Conservation (phyloP, 64 coral and sea anemone genomes). For the Montipora efflorescens region DNA sequence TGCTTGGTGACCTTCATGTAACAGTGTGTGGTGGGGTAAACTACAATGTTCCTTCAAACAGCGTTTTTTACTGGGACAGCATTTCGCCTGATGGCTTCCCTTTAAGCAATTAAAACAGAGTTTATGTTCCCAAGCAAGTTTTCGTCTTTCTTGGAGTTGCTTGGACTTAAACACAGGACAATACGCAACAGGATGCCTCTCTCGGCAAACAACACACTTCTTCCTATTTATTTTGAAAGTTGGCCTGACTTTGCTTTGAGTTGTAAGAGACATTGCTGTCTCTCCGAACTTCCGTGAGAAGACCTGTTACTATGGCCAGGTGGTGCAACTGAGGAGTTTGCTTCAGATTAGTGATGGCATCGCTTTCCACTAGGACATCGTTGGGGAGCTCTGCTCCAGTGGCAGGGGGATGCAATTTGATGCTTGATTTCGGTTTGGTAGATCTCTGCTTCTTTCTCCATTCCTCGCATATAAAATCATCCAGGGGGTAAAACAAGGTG, state of each 20-base stretch:
- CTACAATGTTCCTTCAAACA: background rate
- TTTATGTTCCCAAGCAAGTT: too few species aligned
- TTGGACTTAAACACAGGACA: conserved; percentile 16
- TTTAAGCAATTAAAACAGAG: background rate
- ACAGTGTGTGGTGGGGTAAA: background rate
- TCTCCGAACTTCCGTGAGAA: too few species aligned
- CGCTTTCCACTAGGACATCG: too few species aligned
- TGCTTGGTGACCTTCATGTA: background rate
- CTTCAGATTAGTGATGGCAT: too few species aligned
- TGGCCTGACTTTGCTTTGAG: too few species aligned
- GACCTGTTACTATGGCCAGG: too few species aligned
- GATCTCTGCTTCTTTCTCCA: background rate
- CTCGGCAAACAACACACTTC: background rate
- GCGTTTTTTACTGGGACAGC: background rate
- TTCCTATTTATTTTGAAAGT: background rate
- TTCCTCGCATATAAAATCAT: conserved; percentile 13
- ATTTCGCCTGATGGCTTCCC: background rate
- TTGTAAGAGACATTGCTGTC: too few species aligned
- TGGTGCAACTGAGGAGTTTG: too few species aligned
- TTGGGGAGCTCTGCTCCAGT: background rate
- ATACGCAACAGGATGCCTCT: conserved; percentile 3
- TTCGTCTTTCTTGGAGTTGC: background rate
- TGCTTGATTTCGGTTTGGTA: background rate
- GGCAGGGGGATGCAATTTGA: background rate
- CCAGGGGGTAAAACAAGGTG: conserved; percentile 19